Evolutionary conservation across 2,797 vertebrate species (phyloP).

Genomic region (Oceanodroma leucorhoa): DNA sequence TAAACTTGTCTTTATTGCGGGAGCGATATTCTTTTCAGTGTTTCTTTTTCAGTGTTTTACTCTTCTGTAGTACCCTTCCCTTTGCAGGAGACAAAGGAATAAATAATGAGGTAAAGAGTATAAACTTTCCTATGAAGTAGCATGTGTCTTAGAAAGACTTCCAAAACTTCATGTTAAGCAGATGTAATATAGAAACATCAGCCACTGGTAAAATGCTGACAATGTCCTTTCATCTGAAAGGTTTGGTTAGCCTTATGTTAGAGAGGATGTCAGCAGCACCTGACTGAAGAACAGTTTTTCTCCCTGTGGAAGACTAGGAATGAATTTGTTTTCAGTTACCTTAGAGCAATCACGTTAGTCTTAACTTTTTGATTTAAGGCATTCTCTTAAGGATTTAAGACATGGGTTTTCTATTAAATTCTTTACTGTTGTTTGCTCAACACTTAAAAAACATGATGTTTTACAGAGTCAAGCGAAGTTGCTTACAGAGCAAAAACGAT

Average conservation of each 20-base stretch:
- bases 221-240: not conserved
- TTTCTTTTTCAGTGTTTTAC: not conserved
- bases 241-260: not conserved
- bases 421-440: constrained; percentile 12
- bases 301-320: not conserved
- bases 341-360: not conserved
- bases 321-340: not conserved
- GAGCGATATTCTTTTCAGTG: not conserved
- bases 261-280: not conserved
- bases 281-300: not conserved
- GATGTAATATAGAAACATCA: not conserved
- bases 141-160: not conserved
- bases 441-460: not conserved
- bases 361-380: not conserved
- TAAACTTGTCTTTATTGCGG: not conserved
- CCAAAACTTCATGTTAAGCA: not conserved
- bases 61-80: not conserved
- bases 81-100: not conserved
- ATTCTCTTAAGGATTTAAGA: not conserved
- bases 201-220: not conserved
- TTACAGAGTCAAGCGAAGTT: constrained; percentile 92
- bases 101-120: not conserved
- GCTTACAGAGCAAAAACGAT: constrained; percentile 91
- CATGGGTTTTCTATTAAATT: not conserved
- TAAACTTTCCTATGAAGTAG: not conserved